These are phyloP conservation scores for Leucophenga maculata DNA, from an alignment of 2,888 invertebrate species.

Conservation along the genomic window DNA sequence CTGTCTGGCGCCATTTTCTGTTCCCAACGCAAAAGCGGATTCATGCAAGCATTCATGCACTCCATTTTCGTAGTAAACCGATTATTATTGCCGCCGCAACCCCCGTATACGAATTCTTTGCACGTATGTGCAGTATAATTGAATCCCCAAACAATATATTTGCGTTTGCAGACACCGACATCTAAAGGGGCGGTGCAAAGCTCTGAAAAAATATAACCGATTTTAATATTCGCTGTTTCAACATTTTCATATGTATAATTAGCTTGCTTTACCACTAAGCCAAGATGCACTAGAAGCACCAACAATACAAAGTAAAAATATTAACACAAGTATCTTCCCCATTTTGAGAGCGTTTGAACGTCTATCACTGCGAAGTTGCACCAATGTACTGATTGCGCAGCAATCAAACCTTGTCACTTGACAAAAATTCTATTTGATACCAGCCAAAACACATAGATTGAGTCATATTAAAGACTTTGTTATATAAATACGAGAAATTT, in stretches of 20 bases:
- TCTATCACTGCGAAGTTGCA: too few species aligned
- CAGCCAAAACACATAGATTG: too few species aligned
- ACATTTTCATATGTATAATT: conserved; percentile 2
- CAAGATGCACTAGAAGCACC: too few species aligned
- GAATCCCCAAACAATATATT: conserved; percentile 10
- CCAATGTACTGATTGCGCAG: too few species aligned
- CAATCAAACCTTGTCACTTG: too few species aligned
- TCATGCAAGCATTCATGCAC: background rate
- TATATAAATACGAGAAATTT: too few species aligned
- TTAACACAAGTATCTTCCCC: too few species aligned
- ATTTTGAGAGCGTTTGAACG: too few species aligned
- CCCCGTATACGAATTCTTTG: conserved; percentile 25
- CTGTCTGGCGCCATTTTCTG: too few species aligned
- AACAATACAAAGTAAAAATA: too few species aligned
- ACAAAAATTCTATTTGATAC: too few species aligned
- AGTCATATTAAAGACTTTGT: too few species aligned
- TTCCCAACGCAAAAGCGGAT: background rate
- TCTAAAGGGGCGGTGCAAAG: background rate
- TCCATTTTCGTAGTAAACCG: conserved; percentile 16
- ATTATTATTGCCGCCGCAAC: conserved; percentile 34
- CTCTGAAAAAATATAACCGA: conserved; percentile 13
- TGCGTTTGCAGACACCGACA: background rate
- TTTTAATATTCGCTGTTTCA: background rate
- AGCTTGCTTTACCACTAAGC: background rate
- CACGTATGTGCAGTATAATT: conserved; percentile 27